Percentiles rank a stretch among this genome's conserved stretches.
phyloP scores from a whole-genome alignment of 2,797 vertebrate genomes.

The Platalea minor region DNA sequence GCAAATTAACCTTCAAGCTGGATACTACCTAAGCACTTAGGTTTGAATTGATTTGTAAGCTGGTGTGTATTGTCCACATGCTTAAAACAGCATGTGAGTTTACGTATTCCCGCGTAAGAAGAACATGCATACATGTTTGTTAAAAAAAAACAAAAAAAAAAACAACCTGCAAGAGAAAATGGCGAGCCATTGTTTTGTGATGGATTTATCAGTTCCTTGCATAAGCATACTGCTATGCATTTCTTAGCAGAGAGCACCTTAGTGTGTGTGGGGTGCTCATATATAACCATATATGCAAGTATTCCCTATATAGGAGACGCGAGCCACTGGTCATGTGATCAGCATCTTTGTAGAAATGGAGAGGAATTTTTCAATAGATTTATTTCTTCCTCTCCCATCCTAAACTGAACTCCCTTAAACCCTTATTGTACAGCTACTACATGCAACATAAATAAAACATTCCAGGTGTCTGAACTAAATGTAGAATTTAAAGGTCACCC shows the following conservation, averaged over 20 bases:
- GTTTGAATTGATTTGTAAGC: not conserved
- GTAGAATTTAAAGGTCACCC: not conserved
- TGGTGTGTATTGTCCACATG: not conserved
- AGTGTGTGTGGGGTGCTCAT: not conserved
- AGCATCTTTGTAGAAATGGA: not conserved
- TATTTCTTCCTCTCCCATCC: not conserved
- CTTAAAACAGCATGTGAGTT: not conserved
- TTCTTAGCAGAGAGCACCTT: not conserved
- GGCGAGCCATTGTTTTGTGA: not conserved
- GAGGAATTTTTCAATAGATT: not conserved
- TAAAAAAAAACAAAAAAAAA: not conserved
- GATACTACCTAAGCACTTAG: not conserved
- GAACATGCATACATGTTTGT: not conserved
- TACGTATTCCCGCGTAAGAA: not conserved
- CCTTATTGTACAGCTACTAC: not conserved
- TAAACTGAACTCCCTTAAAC: not conserved
- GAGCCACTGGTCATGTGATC: not conserved
- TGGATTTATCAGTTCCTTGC: not conserved
- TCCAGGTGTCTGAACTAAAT: not conserved
- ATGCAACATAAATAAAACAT: not conserved
- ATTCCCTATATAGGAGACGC: not conserved
- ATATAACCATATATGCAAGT: not conserved
- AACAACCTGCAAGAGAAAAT: not conserved
- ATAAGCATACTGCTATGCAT: not conserved
- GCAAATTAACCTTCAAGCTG: not conserved